Evolutionary conservation across 2,113 vertebrate species (phyloP), one percentile per base, ranked within the genome.

Genomic region (Callipepla californica): DNA sequence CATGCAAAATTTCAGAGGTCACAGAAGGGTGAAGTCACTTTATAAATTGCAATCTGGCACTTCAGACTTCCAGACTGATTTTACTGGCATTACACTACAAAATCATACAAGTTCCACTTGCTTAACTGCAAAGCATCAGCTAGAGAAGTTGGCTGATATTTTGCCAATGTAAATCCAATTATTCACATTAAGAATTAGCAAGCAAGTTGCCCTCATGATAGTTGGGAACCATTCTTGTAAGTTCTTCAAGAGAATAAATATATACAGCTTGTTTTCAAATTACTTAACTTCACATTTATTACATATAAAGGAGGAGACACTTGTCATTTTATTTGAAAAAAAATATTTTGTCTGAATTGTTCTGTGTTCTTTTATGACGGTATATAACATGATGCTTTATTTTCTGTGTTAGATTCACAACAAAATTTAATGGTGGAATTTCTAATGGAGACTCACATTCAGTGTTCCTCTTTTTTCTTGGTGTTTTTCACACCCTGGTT

Each of bases 331-430:
- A 91, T 94, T 90, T 84, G n/a, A 48, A 84, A 95, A 17, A 94
- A 90, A 94, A 19, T 62, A 34, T 87, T 95, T 94, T 93, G 65
- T 85, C 90, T 83, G 72, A 93, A 81, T 93, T 87, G 78, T 95
- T 59, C 66, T 32, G 32, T 80, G 47, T 90, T 94, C 40, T 94
- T 86, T 93, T 79, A 58, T 58, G 88, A 59, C 38, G 72, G 30
- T 68, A 57, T 82, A 38, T 84, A 84, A 73, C 13, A 55, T 86
- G 83, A 21, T 75, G 69, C 65, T 75, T 93, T 62, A 80, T 58
- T 69, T 80, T 61, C 30, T 47, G 23, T 92, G 84, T 44, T 25
- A 72, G 45, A 79, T 93, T 88, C 76, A 67, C 38, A 20, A 57
- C 1, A 2, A 61, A 90, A 79, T 91, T 83, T 91, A 63, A 44